Conservation (phyloP, 2,888 invertebrate species). For the Xanthia icteritia region DNA sequence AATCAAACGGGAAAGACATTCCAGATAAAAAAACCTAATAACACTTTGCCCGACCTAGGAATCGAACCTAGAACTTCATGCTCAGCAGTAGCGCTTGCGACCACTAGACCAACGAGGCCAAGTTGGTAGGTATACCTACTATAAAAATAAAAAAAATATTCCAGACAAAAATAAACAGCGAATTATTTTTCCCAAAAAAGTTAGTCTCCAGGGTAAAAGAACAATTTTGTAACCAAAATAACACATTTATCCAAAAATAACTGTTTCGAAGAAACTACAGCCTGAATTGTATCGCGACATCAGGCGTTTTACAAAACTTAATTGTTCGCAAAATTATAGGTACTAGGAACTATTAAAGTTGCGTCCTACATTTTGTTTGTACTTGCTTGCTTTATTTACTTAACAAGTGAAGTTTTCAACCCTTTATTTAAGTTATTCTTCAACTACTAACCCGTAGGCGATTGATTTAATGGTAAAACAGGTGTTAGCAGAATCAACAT, state of each 20-base stretch:
- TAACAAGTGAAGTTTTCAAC: conserved; percentile 20
- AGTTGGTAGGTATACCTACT: neutral
- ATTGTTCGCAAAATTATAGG: neutral
- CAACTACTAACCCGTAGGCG: conserved; percentile 23
- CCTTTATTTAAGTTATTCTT: conserved; percentile 25
- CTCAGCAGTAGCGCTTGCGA: no score
- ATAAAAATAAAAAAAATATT: neutral
- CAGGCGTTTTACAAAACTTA: neutral
- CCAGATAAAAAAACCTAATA: no score
- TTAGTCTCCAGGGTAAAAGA: neutral
- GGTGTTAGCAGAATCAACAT: conserved; percentile 38
- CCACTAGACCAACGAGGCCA: neutral
- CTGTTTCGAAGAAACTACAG: conserved; percentile 2
- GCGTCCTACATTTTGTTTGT: conserved; percentile 19
- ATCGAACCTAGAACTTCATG: no score
- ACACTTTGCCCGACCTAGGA: no score
- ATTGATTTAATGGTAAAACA: conserved; percentile 44
- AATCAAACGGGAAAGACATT: no score
- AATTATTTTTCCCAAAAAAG: neutral
- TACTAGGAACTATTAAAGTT: neutral
- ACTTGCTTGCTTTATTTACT: conserved; percentile 26
- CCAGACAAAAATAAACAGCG: no score
- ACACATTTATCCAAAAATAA: neutral
- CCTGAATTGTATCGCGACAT: neutral
- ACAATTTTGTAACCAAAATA: neutral